Conservation (phyloP, 2,113 vertebrate species). For the Fregetta grallaria region DNA sequence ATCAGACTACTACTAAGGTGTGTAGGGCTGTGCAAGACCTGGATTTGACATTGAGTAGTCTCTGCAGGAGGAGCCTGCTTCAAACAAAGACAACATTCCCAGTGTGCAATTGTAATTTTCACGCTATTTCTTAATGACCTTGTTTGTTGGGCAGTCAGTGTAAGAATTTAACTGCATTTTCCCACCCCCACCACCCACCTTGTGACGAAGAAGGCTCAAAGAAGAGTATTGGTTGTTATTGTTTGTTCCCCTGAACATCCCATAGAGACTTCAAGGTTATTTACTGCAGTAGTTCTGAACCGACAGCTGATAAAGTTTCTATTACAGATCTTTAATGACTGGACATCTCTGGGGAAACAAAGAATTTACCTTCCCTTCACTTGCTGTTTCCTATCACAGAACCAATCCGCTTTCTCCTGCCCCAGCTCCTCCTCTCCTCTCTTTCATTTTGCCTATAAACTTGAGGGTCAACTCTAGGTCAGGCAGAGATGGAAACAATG, state of each 20-base stretch:
- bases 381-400: background rate
- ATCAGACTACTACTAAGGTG: background rate
- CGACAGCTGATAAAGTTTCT: background rate
- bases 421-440: background rate
- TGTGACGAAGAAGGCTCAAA: background rate
- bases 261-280: conserved; percentile 16
- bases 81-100: background rate
- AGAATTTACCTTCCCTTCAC: background rate
- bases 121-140: background rate
- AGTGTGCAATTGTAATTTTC: background rate
- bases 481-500: background rate
- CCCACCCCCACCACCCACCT: background rate
- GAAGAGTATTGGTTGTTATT: background rate
- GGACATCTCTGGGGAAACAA: background rate
- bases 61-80: background rate
- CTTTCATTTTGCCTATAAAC: conserved; percentile 1
- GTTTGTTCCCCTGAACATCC: background rate
- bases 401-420: background rate
- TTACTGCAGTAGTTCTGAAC: background rate
- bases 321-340: background rate
- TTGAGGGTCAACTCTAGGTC: background rate
- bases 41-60: background rate
- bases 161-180: background rate
- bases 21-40: background rate
- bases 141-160: background rate